Evolutionary conservation across 2,113 vertebrate species (phyloP).

Genomic region (Parotia lawesii): DNA sequence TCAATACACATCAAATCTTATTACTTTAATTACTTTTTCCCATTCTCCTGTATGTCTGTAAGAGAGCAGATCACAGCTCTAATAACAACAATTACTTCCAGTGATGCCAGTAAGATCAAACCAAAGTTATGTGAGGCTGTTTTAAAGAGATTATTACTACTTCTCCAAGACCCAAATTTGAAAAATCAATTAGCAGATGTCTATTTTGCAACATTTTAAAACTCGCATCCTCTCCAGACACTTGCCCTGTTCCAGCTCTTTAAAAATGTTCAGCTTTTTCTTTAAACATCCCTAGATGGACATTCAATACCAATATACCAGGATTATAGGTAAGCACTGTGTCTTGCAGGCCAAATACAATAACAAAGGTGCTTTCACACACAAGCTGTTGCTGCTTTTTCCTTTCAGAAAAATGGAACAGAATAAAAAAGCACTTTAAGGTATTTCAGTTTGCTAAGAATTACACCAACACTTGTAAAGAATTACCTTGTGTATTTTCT

Average conservation of each 20-base stretch:
- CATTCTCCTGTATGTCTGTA: neutral
- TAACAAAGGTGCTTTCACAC: neutral
- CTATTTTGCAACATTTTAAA: neutral
- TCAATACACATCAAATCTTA: neutral
- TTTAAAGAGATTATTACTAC: neutral
- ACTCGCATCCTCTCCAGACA: neutral
- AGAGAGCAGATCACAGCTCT: neutral
- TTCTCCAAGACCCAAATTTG: neutral
- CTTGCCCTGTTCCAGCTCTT: neutral
- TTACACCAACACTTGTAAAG: neutral
- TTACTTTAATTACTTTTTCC: neutral
- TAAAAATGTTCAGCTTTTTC: neutral
- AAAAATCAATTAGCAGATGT: neutral
- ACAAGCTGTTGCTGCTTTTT: neutral
- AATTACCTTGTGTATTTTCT: neutral
- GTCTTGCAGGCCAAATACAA: rapidly evolving
- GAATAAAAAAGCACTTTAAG: neutral
- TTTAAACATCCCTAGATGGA: neutral
- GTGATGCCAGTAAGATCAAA: neutral
- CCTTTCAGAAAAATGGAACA: neutral
- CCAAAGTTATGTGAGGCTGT: neutral
- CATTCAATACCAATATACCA: neutral
- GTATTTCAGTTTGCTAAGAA: neutral
- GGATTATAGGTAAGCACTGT: neutral
- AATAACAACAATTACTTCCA: neutral